A percentile compares a stretch with the other conserved stretches of the same genome.
Evolutionary conservation across 2,797 vertebrate genomes (phyloP).

Genomic region (Pantherophis vulpinus): DNA sequence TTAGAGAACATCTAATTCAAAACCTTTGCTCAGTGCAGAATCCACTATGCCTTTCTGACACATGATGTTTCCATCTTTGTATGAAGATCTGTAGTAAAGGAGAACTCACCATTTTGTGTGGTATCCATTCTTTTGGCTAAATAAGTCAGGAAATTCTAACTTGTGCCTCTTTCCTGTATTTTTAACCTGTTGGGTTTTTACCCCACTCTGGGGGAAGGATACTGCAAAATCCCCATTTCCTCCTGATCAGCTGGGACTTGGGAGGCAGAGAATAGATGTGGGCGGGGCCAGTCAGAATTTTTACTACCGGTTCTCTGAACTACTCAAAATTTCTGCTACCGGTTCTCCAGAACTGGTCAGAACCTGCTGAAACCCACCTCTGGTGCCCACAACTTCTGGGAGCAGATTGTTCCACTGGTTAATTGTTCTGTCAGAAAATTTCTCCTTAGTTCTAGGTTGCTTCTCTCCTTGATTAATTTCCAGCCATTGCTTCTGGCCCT

Average conservation of each 20-base stretch:
- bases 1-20: neutral
- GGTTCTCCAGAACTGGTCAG: too few species aligned
- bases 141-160: neutral
- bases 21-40: neutral
- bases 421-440: neutral
- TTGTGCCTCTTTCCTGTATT: neutral
- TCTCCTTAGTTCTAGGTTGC: neutral
- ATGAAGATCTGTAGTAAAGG: neutral
- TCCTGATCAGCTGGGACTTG: too few species aligned
- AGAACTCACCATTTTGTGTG: neutral
- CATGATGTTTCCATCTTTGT: neutral
- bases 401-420: too few species aligned
- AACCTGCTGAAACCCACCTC: too few species aligned
- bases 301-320: too few species aligned
- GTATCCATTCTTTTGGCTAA: neutral
- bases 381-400: too few species aligned
- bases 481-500: neutral
- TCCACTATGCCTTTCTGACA: neutral
- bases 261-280: too few species aligned
- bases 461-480: neutral
- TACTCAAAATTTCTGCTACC: too few species aligned
- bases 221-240: too few species aligned
- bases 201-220: too few species aligned
- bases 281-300: too few species aligned
- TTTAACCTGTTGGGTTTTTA: neutral